Evolutionary conservation across 2,113 vertebrate species (phyloP).

Genomic region (Macquaria ambigua): DNA sequence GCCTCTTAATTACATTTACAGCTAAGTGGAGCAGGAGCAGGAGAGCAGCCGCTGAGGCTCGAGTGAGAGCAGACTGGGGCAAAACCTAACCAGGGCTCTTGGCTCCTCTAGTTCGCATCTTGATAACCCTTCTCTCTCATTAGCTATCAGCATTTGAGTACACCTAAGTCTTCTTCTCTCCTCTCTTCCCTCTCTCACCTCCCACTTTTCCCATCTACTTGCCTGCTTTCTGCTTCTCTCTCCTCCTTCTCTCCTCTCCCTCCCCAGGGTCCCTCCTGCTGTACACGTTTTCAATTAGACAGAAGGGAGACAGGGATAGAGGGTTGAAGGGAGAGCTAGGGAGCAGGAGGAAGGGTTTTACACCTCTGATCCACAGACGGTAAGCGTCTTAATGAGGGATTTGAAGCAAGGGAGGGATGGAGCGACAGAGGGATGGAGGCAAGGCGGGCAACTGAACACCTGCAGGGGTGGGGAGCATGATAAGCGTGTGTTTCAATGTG

Average conservation of each 20-base stretch:
- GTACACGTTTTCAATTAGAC: conserved; percentile 83
- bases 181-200: conserved; percentile 44
- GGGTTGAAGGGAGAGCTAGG: conserved; percentile 55
- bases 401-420: conserved; percentile 66
- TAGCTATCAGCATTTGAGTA: conserved; percentile 50
- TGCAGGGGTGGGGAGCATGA: conserved; percentile 75
- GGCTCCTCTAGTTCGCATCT: conserved; percentile 59
- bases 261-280: conserved; percentile 68
- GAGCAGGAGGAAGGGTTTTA: conserved; percentile 76
- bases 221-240: conserved; percentile 53
- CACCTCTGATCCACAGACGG: conserved; percentile 79
- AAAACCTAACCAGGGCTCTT: conserved; percentile 64
- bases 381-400: conserved; percentile 79
- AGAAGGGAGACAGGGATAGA: conserved; percentile 70
- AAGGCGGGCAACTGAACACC: conserved; percentile 77
- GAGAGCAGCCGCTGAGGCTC: conserved; percentile 67
- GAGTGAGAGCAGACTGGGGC: conserved; percentile 60
- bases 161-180: conserved; percentile 51
- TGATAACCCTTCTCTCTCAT: conserved; percentile 64
- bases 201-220: conserved; percentile 48
- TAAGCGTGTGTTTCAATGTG: conserved; percentile 74
- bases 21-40: conserved; percentile 78
- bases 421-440: conserved; percentile 61
- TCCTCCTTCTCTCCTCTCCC: conserved; percentile 44
- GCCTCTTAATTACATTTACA: conserved; percentile 83